These are phyloP conservation scores for Garra rufa DNA, from an alignment of 2,113 vertebrate species.

Conservation along the genomic window DNA sequence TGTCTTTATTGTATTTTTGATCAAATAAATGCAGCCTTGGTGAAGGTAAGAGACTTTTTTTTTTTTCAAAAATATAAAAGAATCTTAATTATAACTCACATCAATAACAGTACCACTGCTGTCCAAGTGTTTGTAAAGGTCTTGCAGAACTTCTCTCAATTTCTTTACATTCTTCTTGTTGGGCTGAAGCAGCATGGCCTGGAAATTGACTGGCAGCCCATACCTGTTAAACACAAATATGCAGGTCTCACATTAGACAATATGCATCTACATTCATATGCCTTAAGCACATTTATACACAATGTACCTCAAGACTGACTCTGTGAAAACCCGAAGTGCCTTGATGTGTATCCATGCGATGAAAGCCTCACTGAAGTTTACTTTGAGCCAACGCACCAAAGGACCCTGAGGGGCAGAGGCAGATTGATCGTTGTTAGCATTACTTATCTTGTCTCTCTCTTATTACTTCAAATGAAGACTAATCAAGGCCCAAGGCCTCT, in stretches of 20 bases:
- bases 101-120: conserved; percentile 96
- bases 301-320: conserved; percentile 92
- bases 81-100: conserved; percentile 74
- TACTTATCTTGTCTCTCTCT: neutral
- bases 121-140: conserved; percentile 95
- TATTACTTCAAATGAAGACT: neutral
- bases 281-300: neutral
- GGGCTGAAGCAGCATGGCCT: conserved; percentile 96
- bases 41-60: neutral
- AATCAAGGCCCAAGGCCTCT: neutral
- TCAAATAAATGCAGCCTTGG: neutral
- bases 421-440: neutral
- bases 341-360: conserved; percentile 98
- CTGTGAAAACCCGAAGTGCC: conserved; percentile 94
- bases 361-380: conserved; percentile 98
- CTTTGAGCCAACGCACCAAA: conserved; percentile 96
- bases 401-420: conserved; percentile 80
- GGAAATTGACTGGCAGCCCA: conserved; percentile 96
- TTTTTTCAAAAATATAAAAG: neutral
- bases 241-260: neutral
- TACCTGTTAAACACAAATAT: conserved; percentile 76
- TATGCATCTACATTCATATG: neutral
- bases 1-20: neutral
- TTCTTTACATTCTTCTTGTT: conserved; percentile 96
- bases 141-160: conserved; percentile 90